Percentiles rank a stretch among this genome's conserved stretches.
phyloP scores from a whole-genome alignment of 30 jellyfish, hydroid and myxozoan genomes.

The Haliclystus octoradiatus region DNA sequence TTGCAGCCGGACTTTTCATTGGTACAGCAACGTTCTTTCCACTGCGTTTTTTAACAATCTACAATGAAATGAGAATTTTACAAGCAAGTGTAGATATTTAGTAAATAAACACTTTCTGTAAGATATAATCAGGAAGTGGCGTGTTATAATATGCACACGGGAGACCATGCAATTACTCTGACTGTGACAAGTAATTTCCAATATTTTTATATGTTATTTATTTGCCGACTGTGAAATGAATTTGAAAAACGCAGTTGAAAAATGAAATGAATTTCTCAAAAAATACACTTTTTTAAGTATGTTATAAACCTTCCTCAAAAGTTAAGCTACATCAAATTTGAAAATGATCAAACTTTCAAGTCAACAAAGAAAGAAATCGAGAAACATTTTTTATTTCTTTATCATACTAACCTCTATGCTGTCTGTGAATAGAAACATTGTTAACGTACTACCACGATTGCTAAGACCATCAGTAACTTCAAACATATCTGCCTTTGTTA shows the following conservation, averaged over 20 bases:
- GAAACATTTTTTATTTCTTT: too few relatives aligned
- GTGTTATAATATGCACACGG: too few relatives aligned
- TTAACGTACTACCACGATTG: constrained; percentile 51
- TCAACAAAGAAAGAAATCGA: too few relatives aligned
- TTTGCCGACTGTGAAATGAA: neutral
- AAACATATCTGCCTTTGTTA: constrained; percentile 63
- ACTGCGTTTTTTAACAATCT: neutral
- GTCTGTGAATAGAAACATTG: constrained; percentile 87
- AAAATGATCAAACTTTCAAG: too few relatives aligned
- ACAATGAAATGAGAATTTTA: neutral
- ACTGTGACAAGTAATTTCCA: too few relatives aligned
- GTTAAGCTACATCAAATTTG: too few relatives aligned
- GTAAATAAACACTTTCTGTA: too few relatives aligned
- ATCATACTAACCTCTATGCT: constrained; percentile 70
- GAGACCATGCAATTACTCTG: too few relatives aligned
- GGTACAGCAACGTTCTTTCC: constrained; percentile 17
- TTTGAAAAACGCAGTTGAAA: neutral
- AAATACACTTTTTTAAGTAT: neutral
- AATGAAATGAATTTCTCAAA: neutral
- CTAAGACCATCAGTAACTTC: constrained; percentile 68
- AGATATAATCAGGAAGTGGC: too few relatives aligned
- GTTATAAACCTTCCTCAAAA: too few relatives aligned
- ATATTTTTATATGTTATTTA: too few relatives aligned
- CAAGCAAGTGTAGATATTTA: too few relatives aligned
- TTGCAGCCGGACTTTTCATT: constrained; percentile 70